These are phyloP conservation scores for Linepithema humile DNA, from an alignment of 1,140 invertebrate species.

Conservation along the genomic window DNA sequence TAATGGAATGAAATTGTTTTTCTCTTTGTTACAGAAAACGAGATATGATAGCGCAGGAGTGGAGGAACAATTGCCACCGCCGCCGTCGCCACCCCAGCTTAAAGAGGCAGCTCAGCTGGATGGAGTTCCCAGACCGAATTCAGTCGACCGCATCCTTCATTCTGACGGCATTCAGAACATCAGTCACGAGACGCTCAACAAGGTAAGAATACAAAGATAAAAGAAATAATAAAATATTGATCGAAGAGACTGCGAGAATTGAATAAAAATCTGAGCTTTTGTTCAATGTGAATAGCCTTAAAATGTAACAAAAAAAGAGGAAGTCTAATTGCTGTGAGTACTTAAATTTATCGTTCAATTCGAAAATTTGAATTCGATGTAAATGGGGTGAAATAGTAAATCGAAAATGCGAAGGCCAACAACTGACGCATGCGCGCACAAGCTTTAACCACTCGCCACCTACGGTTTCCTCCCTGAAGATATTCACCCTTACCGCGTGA, in stretches of 20 bases:
- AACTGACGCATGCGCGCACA: slow-evolving; percentile 35
- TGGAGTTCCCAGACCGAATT: slow-evolving; percentile 77
- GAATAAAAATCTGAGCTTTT: not conserved
- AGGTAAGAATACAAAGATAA: slow-evolving; percentile 68
- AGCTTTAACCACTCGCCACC: slow-evolving; percentile 43
- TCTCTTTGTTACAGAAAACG: slow-evolving; percentile 84
- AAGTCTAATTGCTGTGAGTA: not conserved
- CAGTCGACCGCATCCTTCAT: slow-evolving; percentile 78
- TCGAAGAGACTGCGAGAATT: not conserved
- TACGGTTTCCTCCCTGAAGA: slow-evolving; percentile 49
- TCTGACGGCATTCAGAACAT: slow-evolving; percentile 73
- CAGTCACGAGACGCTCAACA: slow-evolving; percentile 73
- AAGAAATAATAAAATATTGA: not conserved
- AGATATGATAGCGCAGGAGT: slow-evolving; percentile 79
- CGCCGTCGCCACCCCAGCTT: slow-evolving; percentile 84
- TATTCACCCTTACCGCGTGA: slow-evolving; percentile 16
- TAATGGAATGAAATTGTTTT: not conserved
- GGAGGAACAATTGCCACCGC: slow-evolving; percentile 85
- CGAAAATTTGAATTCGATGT: not conserved
- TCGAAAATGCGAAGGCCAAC: not conserved
- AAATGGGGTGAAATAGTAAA: not conserved
- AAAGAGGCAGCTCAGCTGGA: slow-evolving; percentile 80
- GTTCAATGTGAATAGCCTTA: not conserved
- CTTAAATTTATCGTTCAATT: not conserved
- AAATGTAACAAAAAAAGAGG: not conserved